Evolutionary conservation across 1,140 invertebrate species (phyloP).

Genomic region (Samia ricini): DNA sequence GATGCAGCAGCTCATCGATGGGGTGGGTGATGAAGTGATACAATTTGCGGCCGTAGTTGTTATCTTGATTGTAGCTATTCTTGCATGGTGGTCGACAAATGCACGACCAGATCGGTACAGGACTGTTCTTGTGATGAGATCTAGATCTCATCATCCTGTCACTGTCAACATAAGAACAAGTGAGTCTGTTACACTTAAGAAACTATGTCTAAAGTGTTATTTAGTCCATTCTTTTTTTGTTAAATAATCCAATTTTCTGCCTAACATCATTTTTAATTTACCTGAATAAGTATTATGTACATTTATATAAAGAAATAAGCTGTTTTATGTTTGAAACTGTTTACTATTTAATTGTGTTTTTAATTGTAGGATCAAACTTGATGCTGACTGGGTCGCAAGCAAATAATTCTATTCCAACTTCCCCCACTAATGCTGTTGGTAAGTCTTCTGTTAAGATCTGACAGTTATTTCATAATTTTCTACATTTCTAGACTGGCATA

Average conservation of each 20-base stretch:
- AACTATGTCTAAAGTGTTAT: too few relatives aligned
- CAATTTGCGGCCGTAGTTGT: slow-evolving; percentile 83
- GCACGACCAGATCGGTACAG: slow-evolving; percentile 72
- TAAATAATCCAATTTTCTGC: too few relatives aligned
- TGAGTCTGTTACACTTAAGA: slow-evolving; percentile 44
- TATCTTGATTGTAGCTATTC: slow-evolving; percentile 79
- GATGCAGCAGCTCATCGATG: slow-evolving; percentile 87
- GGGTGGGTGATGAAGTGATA: slow-evolving; percentile 89
- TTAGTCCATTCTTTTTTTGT: too few relatives aligned
- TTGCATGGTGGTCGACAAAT: slow-evolving; percentile 87
- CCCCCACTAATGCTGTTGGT: slow-evolving; percentile 26
- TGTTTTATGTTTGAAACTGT: too few relatives aligned
- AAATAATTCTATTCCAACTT: slow-evolving; percentile 23
- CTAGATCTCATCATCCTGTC: slow-evolving; percentile 48
- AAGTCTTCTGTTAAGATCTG: slow-evolving; percentile 8
- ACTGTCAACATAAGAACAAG: slow-evolving; percentile 58
- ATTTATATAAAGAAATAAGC: too few relatives aligned
- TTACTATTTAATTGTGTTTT: background rate
- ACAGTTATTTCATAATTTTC: too few relatives aligned
- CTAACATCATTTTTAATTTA: too few relatives aligned
- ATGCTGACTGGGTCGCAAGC: slow-evolving; percentile 31
- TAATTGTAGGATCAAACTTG: slow-evolving; percentile 29
- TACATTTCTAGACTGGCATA: too few relatives aligned
- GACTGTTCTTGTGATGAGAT: slow-evolving; percentile 75
- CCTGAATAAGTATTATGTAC: too few relatives aligned